phyloP scores from a whole-genome alignment of 1,140 invertebrate species.

The Metaphire vulgaris region DNA sequence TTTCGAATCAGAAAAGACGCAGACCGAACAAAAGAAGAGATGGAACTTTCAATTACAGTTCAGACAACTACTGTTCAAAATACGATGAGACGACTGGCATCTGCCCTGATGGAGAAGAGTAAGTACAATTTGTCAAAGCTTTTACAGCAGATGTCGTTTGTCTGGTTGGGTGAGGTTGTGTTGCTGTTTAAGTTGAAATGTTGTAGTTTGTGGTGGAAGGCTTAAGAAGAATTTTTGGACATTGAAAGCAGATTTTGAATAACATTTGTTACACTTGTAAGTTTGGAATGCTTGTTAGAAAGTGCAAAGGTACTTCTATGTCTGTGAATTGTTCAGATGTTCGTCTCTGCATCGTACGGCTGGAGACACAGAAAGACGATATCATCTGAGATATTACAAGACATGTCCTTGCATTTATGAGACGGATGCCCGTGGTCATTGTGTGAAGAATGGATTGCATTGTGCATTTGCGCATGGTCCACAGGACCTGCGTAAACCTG shows the following conservation, averaged over 20 bases:
- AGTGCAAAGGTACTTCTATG: not conserved
- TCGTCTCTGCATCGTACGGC: conserved; percentile 90
- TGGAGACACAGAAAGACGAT: conserved; percentile 92
- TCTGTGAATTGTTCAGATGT: too few species aligned
- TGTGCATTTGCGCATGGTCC: conserved; percentile 98
- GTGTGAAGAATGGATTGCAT: conserved; percentile 77
- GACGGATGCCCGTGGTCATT: conserved; percentile 86
- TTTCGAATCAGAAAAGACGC: conserved; percentile 89
- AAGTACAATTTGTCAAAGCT: conserved; percentile 57
- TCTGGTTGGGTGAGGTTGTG: not conserved
- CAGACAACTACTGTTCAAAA: conserved; percentile 97
- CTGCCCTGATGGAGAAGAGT: conserved; percentile 98
- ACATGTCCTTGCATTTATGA: conserved; percentile 98
- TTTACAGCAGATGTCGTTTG: not conserved
- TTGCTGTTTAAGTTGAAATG: not conserved
- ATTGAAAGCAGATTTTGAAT: not conserved
- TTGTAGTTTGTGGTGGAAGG: not conserved
- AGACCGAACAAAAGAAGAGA: conserved; percentile 86
- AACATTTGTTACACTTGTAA: not conserved
- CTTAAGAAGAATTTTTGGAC: not conserved
- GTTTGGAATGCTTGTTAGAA: not conserved
- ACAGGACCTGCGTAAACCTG: conserved; percentile 84
- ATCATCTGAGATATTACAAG: conserved; percentile 96
- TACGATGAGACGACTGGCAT: conserved; percentile 97
- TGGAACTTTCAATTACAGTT: conserved; percentile 96